phyloP scores from a whole-genome alignment of 1,140 invertebrate species.

The Dolichoris vasculosae region DNA sequence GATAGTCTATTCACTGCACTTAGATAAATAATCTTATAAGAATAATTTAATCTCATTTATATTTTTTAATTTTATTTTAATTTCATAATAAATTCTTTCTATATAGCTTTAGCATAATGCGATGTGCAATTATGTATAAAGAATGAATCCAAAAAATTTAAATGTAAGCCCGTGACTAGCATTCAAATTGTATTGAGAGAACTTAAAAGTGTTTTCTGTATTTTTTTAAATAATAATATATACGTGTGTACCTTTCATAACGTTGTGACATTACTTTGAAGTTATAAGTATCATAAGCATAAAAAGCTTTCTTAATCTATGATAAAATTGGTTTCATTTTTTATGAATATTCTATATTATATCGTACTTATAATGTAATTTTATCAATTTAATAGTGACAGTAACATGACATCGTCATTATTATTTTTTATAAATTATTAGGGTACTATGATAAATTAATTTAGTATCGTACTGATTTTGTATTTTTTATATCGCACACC shows the following conservation, averaged over 20 bases:
- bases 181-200: constrained; percentile 14
- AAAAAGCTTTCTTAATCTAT: background rate
- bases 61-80: constrained; percentile 35
- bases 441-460: constrained; percentile 66
- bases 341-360: constrained; percentile 41
- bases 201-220: background rate
- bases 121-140: constrained; percentile 8
- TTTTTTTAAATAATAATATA: constrained; percentile 1
- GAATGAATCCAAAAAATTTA: constrained; percentile 24
- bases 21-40: constrained; percentile 56
- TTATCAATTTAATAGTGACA: constrained; percentile 51
- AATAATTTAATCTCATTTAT: constrained; percentile 54
- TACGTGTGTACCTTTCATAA: background rate
- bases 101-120: background rate
- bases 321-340: constrained; percentile 29
- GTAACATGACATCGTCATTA: constrained; percentile 63
- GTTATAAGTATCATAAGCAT: background rate
- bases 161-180: background rate
- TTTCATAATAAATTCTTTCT: background rate
- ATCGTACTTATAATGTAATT: constrained; percentile 52
- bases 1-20: constrained; percentile 64
- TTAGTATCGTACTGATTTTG: constrained; percentile 49
- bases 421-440: constrained; percentile 67
- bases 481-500: constrained; percentile 15
- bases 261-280: background rate